Conservation (phyloP, 2,113 vertebrate species). For the Chaenogobius annularis region DNA sequence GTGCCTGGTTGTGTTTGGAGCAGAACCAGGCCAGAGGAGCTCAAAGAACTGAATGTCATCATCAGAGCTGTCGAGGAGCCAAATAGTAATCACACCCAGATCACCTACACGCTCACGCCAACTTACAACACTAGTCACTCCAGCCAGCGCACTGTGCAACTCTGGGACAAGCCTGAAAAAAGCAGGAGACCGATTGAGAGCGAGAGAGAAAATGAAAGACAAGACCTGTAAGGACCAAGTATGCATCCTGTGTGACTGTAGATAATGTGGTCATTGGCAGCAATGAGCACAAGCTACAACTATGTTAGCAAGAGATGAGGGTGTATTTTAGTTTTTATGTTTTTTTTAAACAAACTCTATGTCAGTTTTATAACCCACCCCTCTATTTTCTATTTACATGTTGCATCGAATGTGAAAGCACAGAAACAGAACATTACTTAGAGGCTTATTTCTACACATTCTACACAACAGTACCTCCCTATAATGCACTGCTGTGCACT, state of each 20-base stretch:
- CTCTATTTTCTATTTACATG: constrained; percentile 81
- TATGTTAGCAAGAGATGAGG: constrained; percentile 59
- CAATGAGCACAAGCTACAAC: constrained; percentile 53
- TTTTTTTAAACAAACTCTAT: constrained; percentile 61
- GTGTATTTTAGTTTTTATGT: constrained; percentile 53
- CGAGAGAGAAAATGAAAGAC: constrained; percentile 61
- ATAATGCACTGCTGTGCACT: no score
- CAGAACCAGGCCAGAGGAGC: constrained; percentile 72
- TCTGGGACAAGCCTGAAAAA: constrained; percentile 40
- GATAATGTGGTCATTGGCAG: constrained; percentile 56
- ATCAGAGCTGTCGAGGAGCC: constrained; percentile 78
- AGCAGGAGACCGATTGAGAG: constrained; percentile 53
- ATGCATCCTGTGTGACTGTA: constrained; percentile 57
- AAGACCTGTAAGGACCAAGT: constrained; percentile 49
- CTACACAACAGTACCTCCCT: no score
- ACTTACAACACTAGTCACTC: constrained; percentile 76
- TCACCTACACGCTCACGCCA: constrained; percentile 80
- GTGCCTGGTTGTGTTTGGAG: constrained; percentile 76
- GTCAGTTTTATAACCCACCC: constrained; percentile 74
- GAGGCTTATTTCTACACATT: constrained; percentile 33
- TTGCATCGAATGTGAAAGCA: constrained; percentile 81
- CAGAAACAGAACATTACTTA: constrained; percentile 78
- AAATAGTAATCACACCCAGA: constrained; percentile 85
- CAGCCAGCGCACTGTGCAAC: constrained; percentile 48
- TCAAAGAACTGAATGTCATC: constrained; percentile 81